Percentiles rank a stretch among this genome's conserved stretches.
phyloP scores from a whole-genome alignment of 92 coral and sea anemone genomes.

The Blastomussa wellsi region DNA sequence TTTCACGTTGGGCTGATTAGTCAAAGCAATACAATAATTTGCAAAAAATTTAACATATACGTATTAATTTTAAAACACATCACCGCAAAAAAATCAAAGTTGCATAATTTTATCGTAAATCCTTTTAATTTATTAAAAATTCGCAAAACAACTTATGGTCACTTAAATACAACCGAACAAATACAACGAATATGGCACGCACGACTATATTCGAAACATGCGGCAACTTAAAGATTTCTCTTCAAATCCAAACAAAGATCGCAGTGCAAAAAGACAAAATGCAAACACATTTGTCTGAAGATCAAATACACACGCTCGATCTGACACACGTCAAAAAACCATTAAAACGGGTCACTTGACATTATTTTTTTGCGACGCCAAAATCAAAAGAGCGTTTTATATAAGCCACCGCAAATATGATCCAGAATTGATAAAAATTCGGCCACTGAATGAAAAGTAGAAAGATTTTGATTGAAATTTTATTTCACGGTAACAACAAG shows the following conservation, averaged over 20 bases:
- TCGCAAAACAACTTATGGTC: neutral
- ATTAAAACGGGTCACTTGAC: neutral
- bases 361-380: neutral
- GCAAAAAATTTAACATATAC: neutral
- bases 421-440: neutral
- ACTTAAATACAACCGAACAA: too few relatives aligned
- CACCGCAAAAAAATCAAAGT: neutral
- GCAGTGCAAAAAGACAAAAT: neutral
- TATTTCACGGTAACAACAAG: neutral
- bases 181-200: neutral
- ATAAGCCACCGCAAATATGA: neutral
- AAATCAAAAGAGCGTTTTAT: neutral
- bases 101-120: neutral
- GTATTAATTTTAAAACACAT: neutral
- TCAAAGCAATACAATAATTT: slow-evolving; percentile 1
- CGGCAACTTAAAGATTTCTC: neutral
- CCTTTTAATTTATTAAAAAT: neutral
- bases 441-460: neutral
- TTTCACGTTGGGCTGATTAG: neutral
- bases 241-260: slow-evolving; percentile 12
- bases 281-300: slow-evolving; percentile 34
- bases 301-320: neutral
- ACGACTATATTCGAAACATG: neutral
- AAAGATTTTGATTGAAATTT: slow-evolving; percentile 7
- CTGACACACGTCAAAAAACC: neutral